These are phyloP conservation scores for Thymelicus lineola DNA, from an alignment of 2,888 invertebrate species.

Conservation along the genomic window DNA sequence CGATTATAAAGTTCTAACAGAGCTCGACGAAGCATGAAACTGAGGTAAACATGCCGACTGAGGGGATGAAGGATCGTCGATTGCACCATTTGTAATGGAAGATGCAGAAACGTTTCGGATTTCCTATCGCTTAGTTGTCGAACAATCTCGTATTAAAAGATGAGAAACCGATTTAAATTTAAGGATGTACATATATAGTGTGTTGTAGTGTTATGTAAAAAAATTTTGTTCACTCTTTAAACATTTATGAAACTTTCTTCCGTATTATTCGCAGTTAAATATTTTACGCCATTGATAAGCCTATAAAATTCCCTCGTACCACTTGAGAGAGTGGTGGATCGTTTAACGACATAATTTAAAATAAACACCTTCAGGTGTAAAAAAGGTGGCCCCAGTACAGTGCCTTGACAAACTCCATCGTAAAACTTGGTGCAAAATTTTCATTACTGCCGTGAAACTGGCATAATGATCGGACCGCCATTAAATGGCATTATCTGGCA, in stretches of 20 bases:
- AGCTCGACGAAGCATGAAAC: constrained; percentile 63
- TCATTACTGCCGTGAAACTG: constrained; percentile 72
- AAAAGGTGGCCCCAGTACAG: constrained; percentile 44
- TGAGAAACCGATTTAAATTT: not conserved
- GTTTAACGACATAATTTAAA: constrained; percentile 40
- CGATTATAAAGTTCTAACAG: constrained; percentile 61
- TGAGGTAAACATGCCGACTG: constrained; percentile 69
- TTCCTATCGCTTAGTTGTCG: constrained; percentile 20
- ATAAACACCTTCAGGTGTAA: constrained; percentile 52
- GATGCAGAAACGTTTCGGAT: constrained; percentile 27
- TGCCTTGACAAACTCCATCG: constrained; percentile 58
- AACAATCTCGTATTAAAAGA: not conserved
- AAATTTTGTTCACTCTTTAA: no score
- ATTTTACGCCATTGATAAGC: not conserved
- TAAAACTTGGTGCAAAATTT: constrained; percentile 76
- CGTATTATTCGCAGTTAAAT: not conserved
- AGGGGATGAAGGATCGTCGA: constrained; percentile 51
- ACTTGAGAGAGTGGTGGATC: not conserved
- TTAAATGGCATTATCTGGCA: constrained; percentile 78
- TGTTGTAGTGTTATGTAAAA: no score
- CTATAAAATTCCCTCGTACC: not conserved
- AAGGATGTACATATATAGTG: not conserved
- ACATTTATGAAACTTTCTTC: no score
- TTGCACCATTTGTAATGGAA: constrained; percentile 35
- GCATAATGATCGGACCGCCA: constrained; percentile 76